Conservation (phyloP, 2,888 invertebrate species). For the Parnassius mnemosyne region DNA sequence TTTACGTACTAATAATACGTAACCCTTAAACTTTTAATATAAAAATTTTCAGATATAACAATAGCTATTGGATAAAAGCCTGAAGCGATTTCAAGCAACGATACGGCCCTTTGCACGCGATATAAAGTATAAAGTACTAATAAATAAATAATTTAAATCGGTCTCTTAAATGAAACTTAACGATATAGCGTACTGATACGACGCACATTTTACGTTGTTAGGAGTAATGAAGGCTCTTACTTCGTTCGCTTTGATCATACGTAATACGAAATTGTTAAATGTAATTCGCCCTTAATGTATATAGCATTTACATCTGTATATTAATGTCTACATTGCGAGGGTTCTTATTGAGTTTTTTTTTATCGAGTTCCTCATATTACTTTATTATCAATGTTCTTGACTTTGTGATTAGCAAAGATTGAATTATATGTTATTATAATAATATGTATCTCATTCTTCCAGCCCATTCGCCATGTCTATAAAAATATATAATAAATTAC, state of each 20-base stretch:
- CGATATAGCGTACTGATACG: slow-evolving; percentile 8
- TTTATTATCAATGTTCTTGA: background rate
- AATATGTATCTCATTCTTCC: too few species aligned
- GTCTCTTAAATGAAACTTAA: slow-evolving; percentile 11
- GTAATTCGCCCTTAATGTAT: slow-evolving; percentile 24
- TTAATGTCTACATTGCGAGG: slow-evolving; percentile 7
- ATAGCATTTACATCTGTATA: slow-evolving; percentile 22
- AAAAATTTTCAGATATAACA: too few species aligned
- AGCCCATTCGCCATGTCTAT: too few species aligned
- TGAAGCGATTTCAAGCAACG: too few species aligned
- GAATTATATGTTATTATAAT: too few species aligned
- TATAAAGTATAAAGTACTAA: background rate
- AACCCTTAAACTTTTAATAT: too few species aligned
- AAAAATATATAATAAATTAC: too few species aligned
- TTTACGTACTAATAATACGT: too few species aligned
- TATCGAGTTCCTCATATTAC: background rate
- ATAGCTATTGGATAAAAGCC: too few species aligned
- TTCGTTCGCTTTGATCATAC: slow-evolving; percentile 24
- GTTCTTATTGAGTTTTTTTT: slow-evolving; percentile 15
- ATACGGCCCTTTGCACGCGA: background rate
- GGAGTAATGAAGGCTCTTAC: slow-evolving; percentile 20
- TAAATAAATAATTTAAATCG: slow-evolving; percentile 17
- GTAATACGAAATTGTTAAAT: slow-evolving; percentile 22
- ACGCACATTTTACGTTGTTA: slow-evolving; percentile 19
- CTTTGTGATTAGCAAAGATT: too few species aligned